phyloP scores from a whole-genome alignment of 2,797 vertebrate species.

The Spondyliosoma cantharus region DNA sequence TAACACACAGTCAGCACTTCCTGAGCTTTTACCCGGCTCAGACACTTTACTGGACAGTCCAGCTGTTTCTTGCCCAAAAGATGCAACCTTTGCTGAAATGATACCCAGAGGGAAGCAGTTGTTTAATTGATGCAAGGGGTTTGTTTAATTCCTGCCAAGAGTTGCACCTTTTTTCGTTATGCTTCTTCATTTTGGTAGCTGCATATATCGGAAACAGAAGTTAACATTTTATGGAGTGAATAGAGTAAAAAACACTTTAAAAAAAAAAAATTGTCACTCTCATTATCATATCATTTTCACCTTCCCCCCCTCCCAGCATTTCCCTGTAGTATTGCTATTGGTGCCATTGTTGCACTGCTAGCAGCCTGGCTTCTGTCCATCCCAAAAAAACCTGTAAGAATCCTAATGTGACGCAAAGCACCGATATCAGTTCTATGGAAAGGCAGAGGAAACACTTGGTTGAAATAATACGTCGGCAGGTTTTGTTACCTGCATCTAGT shows the following conservation, averaged over 20 bases:
- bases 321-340: too few species aligned
- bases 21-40: slow-evolving; percentile 26
- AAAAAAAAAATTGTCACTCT: not conserved
- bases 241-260: not conserved
- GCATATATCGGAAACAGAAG: not conserved
- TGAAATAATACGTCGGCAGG: too few species aligned
- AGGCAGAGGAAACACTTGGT: too few species aligned
- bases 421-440: too few species aligned
- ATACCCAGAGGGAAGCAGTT: slow-evolving; percentile 26
- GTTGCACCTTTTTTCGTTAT: not conserved
- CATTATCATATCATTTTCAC: not conserved
- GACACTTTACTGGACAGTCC: slow-evolving; percentile 27
- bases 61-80: slow-evolving; percentile 36
- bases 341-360: too few species aligned
- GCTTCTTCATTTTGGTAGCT: not conserved
- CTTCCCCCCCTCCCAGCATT: too few species aligned
- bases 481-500: too few species aligned
- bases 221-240: not conserved
- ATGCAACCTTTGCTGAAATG: slow-evolving; percentile 37
- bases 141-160: slow-evolving; percentile 4
- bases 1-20: slow-evolving; percentile 68
- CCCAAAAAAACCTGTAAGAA: too few species aligned
- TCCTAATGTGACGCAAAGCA: too few species aligned
- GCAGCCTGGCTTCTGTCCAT: too few species aligned
- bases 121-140: slow-evolving; percentile 18